Evolutionary conservation across 2,888 invertebrate genomes (phyloP).

Genomic region (Drosophila maculinotata): DNA sequence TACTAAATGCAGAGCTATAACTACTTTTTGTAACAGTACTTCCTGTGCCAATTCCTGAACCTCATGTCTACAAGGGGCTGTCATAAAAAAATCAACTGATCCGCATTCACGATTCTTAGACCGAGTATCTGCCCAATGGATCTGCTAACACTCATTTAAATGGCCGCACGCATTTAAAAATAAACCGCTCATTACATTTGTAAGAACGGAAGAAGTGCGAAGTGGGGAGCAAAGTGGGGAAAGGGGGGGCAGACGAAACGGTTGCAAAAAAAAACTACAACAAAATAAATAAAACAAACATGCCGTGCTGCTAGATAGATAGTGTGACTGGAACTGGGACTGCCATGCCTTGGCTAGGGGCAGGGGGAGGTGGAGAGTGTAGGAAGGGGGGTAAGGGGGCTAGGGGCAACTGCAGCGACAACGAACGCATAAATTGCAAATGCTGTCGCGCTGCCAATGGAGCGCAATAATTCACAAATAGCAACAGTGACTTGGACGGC

Average conservation of each 20-base stretch:
- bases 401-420: constrained; percentile 56
- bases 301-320: constrained; percentile 40
- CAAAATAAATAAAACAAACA: constrained; percentile 22
- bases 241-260: constrained; percentile 14
- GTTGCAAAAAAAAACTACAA: not conserved
- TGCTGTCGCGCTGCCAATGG: constrained; percentile 75
- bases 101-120: constrained; percentile 6
- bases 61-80: not conserved
- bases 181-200: constrained; percentile 56
- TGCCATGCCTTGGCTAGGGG: not conserved
- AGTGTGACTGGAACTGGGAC: constrained; percentile 29
- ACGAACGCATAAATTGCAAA: constrained; percentile 78
- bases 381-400: not conserved
- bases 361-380: not conserved
- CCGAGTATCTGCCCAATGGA: constrained; percentile 23
- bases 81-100: constrained; percentile 2
- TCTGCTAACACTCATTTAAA: constrained; percentile 52
- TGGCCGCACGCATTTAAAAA: constrained; percentile 57
- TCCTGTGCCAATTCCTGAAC: too few relatives aligned
- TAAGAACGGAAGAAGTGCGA: constrained; percentile 19
- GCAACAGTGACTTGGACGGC: constrained; percentile 53
- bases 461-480: constrained; percentile 79
- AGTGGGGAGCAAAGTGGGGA: not conserved
- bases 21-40: too few relatives aligned
- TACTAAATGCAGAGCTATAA: too few relatives aligned